Base-by-base conservation (phyloP, 2,888 invertebrate species). In the Pogonocherus hispidulus region DNA sequence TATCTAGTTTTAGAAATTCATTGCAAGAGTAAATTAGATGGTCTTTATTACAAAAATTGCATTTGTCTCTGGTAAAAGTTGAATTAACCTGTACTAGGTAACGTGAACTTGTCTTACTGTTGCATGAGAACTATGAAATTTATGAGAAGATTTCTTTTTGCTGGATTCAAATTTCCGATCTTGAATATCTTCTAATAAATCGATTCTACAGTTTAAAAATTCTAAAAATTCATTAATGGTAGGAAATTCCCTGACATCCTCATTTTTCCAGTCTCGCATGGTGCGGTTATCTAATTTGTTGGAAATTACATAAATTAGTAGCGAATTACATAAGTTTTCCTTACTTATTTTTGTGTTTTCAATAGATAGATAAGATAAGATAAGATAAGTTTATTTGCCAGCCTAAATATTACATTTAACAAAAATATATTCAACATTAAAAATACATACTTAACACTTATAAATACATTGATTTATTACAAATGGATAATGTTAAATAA, bases 181-280 rank as follows among this genome's bases (percentile, higher is more conserved):
- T 5, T 11, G 3, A 9, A 41, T 11, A 14, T 41, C 41, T 9
- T 41, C 41, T 3, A 41, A n/a, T n/a, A n/a, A 22, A 22, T 55
- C 60, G 18, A 9, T 60, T 52, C 32, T 41, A 41, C 41, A 5
- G 9, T 69, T 60, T 9, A 69, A 18, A 32, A 65, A 66, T 37
- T 69, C 62, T 32, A 55, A 44, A 56, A 69, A 65, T 32, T 66
- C 35, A 41, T 69, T 37, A 19, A 69, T 49, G 19, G 62, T 47
- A 22, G 63, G 62, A 18, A 66, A 47, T 23, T 69, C 62, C 8
- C 41, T 41, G 14, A n/a, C 3, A n/a, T 14, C 11, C 11, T 41
- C 3, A 14, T 4, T n/a, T 41, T 41, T 41, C 41, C 41, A 41
- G 3, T 41, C 41, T 41, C 41, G 41, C 41, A 41, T 41, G n/a